A percentile compares a stretch with the other conserved stretches of the same genome.
Evolutionary conservation across 2,888 invertebrate species (phyloP).

Genomic region (Willowsia nigromaculata): DNA sequence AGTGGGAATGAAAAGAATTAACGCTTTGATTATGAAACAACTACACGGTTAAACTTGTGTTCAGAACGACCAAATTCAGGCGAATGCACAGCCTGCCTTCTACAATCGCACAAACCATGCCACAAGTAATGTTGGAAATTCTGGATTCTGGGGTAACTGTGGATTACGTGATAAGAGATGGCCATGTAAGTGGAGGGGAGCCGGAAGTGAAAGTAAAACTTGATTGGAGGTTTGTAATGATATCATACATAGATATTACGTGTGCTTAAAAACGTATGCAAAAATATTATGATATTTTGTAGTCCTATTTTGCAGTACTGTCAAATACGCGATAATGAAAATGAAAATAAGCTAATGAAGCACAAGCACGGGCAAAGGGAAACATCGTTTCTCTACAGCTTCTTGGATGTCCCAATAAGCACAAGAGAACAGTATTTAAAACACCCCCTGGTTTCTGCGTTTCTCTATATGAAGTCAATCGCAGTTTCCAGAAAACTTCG

Average conservation of each 20-base stretch:
- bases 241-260: too few relatives aligned
- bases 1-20: too few relatives aligned
- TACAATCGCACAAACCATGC: constrained; percentile 62
- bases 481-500: constrained; percentile 36
- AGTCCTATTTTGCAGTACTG: constrained; percentile 47
- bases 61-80: constrained; percentile 26
- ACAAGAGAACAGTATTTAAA: constrained; percentile 28
- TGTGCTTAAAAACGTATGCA: too few relatives aligned
- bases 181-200: neutral
- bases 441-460: constrained; percentile 70
- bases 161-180: neutral
- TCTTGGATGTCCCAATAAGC: constrained; percentile 42
- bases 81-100: constrained; percentile 37
- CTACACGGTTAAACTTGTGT: too few relatives aligned
- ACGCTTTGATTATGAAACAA: too few relatives aligned
- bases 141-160: constrained; percentile 61
- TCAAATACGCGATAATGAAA: neutral
- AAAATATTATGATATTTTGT: neutral
- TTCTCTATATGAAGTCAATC: constrained; percentile 42
- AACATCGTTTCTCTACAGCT: constrained; percentile 68
- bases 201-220: constrained; percentile 34
- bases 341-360: neutral
- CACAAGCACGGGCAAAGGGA: constrained; percentile 59
- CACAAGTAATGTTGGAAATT: constrained; percentile 56
- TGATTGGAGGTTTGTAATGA: constrained; percentile 67